Base-by-base conservation (phyloP, 1,140 invertebrate species). In the Zaprionus ghesquierei region DNA sequence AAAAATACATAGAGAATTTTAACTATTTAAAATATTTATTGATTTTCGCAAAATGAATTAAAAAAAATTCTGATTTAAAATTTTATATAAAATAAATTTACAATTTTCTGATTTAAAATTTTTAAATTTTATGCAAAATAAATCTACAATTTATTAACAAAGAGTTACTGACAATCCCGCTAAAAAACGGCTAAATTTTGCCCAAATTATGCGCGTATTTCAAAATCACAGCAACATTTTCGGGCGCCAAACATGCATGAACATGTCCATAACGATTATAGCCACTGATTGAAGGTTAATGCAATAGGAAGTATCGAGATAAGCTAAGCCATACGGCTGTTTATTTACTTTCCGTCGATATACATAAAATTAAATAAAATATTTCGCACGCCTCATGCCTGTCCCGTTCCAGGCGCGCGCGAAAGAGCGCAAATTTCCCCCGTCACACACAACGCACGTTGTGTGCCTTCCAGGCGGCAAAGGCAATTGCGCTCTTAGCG, bases 391-490 rank as follows among this genome's bases (percentile, higher is more conserved):
- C 12, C 3, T 4, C 27, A 41, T 46, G n/a, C 15, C 20, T 13
- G 49, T 23, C 23, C n/a, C 8, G 0, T 58, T 70, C 60, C 61
- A 58, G 25, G 3, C 13, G n/a, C n/a, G n/a, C n/a, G n/a, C n/a
- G 31, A 1, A 10, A 15, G n/a, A 10, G 69, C 68, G 63, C 9
- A 54, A 53, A 59, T 22, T 20, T 29, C 29, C 46, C 27, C 54
- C 10, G 13, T 5, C 10, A 33, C 12, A 38, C 31, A 41, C 38
- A 41, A 2, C 2, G 63, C 29, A 4, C n/a, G n/a, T n/a, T 25
- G 46, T 2, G 6, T 20, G 33, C 55, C 13, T 73, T 69, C 64
- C 70, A 69, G 27, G 64, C 9, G n/a, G n/a, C n/a, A n/a, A 31
- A 41, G 29, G 55, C 5, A 55, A 62, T 61, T 29, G 12, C 31